Evolutionary conservation across 2,113 vertebrate genomes (phyloP), one percentile per base, ranked within the genome.

Genomic region (Corydoras maculifer): DNA sequence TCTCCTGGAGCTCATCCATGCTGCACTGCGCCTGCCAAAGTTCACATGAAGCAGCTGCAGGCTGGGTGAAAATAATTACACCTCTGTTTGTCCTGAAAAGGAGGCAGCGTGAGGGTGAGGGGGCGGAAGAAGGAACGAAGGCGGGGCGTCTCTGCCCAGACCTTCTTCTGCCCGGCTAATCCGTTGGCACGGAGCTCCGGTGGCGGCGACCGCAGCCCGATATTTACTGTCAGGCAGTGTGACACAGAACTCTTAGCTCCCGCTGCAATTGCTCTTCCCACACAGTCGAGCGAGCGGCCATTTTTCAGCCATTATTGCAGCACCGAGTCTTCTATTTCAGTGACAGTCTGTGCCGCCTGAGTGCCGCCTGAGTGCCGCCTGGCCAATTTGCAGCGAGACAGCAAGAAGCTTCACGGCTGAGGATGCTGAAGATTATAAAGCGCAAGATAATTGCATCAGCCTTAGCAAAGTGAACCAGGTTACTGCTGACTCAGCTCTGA

Each of bases 11-110:
- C 30, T 9, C 54, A 70, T 73, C 77, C 67, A 68, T 48, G 35
- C 69, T 58, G 49, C 62, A 55, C 62, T 61, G 70, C 73, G 58
- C 50, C 58, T 64, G 73, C 77, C 77, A 79, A 75, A 73, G 66
- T 62, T 79, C 58, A 51, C 70, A 70, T 73, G 62, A 78, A 79
- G 71, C 74, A 79, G 77, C 77, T 79, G 77, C 67, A 75, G 77
- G 62, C 63, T 43, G 65, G 68, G 73, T 71, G 70, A 76, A 79
- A 82, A 79, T 78, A 78, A 79, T 76, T 72, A 68, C 64, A 75
- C 73, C 77, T 80, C 72, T 81, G 65, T 78, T 73, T 73, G 62
- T 58, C 62, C 70, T 68, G 32, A 71, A 71, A 43, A 64, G 65
- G 69, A 65, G 53, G 58, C 18, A 25, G 63, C 11, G 25, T 55